Conservation (phyloP, 2,797 vertebrate genomes). For the Australoheros facetus region DNA sequence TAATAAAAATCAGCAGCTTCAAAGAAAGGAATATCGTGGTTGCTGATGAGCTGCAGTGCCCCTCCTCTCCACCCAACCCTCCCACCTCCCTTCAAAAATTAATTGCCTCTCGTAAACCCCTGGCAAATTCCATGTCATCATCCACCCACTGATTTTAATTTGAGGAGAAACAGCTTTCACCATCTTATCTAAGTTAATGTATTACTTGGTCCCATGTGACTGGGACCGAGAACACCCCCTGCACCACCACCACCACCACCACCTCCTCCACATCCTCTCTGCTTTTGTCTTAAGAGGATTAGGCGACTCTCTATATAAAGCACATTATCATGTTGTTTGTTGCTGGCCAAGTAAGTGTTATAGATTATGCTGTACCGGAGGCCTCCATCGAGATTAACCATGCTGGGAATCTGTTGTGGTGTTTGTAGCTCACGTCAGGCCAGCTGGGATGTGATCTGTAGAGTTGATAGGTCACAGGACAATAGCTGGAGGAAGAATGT, state of each 20-base stretch:
- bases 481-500: neutral
- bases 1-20: conserved; percentile 33
- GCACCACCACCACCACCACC: neutral
- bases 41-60: conserved; percentile 24
- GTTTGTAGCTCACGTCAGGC: conserved; percentile 6
- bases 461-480: conserved; percentile 40
- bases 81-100: conserved; percentile 23
- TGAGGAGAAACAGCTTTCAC: conserved; percentile 65
- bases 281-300: conserved; percentile 78
- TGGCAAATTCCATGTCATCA: conserved; percentile 50
- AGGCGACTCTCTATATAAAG: conserved; percentile 74
- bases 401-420: conserved; percentile 23
- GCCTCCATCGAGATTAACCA: conserved; percentile 61
- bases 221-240: neutral
- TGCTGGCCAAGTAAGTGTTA: conserved; percentile 65
- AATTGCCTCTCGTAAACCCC: conserved; percentile 58
- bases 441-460: conserved; percentile 28
- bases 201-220: conserved; percentile 63
- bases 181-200: conserved; percentile 74
- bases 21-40: conserved; percentile 8
- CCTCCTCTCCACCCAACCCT: neutral
- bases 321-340: conserved; percentile 79
- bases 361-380: conserved; percentile 58
- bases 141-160: conserved; percentile 66
- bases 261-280: conserved; percentile 43